Percentiles rank a stretch among this genome's conserved stretches.
phyloP scores from a whole-genome alignment of 1,140 invertebrate genomes.

The Listronotus bonariensis region DNA sequence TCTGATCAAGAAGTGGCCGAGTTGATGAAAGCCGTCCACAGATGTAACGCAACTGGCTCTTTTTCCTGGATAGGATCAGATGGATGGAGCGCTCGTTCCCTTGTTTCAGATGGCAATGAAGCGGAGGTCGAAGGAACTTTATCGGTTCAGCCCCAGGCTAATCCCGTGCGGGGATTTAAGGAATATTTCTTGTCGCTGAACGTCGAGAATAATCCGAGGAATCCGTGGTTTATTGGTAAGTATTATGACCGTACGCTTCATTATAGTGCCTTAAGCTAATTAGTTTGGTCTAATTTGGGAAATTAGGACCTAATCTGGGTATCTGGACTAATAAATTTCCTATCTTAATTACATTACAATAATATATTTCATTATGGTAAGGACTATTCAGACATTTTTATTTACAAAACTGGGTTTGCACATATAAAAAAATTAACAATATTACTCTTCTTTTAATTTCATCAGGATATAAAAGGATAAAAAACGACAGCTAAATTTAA shows the following conservation, averaged over 20 bases:
- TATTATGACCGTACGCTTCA: neutral
- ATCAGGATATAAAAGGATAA: too few species aligned
- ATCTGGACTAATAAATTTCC: too few species aligned
- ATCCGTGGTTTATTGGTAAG: constrained; percentile 92
- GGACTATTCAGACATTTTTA: too few species aligned
- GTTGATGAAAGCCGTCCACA: constrained; percentile 86
- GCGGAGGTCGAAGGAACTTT: constrained; percentile 87
- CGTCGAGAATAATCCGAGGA: constrained; percentile 83
- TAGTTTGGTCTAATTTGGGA: too few species aligned
- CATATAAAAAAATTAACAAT: too few species aligned
- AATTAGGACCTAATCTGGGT: too few species aligned
- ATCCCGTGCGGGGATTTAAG: constrained; percentile 83
- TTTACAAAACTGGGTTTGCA: too few species aligned
- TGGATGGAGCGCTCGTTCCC: constrained; percentile 85
- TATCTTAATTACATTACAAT: too few species aligned
- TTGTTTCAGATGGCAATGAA: constrained; percentile 89
- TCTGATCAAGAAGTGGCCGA: constrained; percentile 96
- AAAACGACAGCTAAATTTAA: too few species aligned
- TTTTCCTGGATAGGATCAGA: constrained; percentile 97
- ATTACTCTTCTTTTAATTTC: too few species aligned
- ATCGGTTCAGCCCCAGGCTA: constrained; percentile 88
- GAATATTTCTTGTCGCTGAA: constrained; percentile 86
- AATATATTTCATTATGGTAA: too few species aligned
- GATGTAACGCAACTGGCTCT: constrained; percentile 83
- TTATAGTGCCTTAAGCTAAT: too few species aligned